phyloP scores from a whole-genome alignment of 2,797 vertebrate genomes.

The Rhyacichthys aspro region DNA sequence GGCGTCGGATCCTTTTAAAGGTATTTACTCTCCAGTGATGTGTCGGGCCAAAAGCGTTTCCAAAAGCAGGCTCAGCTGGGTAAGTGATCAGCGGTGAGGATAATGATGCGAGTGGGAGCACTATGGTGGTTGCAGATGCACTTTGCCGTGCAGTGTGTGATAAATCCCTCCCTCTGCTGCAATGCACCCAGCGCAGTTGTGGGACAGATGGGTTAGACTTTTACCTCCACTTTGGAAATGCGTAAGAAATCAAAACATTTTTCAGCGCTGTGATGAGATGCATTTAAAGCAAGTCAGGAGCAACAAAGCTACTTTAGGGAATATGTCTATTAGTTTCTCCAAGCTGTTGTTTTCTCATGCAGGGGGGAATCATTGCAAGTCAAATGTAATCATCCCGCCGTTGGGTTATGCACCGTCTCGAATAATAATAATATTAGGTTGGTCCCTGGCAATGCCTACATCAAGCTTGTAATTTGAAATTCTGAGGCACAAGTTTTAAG shows the following conservation, averaged over 20 bases:
- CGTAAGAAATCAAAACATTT: conserved; percentile 74
- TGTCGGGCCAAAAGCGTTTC: conserved; percentile 62
- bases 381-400: conserved; percentile 80
- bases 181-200: conserved; percentile 51
- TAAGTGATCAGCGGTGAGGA: conserved; percentile 58
- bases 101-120: conserved; percentile 67
- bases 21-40: conserved; percentile 66
- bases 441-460: conserved; percentile 63
- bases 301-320: conserved; percentile 69
- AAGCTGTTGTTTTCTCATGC: conserved; percentile 73
- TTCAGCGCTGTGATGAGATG: conserved; percentile 65
- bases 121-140: conserved; percentile 66
- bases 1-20: conserved; percentile 75
- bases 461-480: conserved; percentile 71
- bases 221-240: conserved; percentile 67
- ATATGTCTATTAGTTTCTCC: conserved; percentile 73
- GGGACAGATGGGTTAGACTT: conserved; percentile 74
- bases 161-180: conserved; percentile 58
- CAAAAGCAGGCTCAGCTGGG: conserved; percentile 66
- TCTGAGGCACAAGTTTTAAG: conserved; percentile 62
- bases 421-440: conserved; percentile 78
- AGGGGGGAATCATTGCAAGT: conserved; percentile 76
- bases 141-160: conserved; percentile 62
- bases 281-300: conserved; percentile 65
- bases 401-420: conserved; percentile 71